phyloP scores from a whole-genome alignment of 2,113 vertebrate species.

The Barnardius zonarius region DNA sequence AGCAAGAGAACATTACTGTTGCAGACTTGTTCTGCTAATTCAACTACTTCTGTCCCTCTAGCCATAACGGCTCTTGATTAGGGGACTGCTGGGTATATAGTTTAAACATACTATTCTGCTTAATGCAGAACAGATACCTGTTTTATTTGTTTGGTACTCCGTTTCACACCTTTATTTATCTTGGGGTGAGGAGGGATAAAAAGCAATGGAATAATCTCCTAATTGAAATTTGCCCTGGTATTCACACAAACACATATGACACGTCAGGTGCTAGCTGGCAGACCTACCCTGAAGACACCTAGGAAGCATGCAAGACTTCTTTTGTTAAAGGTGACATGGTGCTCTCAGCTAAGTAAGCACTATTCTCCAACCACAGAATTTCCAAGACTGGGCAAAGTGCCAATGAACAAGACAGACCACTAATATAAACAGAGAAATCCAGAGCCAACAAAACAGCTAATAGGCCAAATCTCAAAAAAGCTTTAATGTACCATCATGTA shows the following conservation, averaged over 20 bases:
- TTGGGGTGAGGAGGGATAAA: background rate
- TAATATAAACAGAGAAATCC: background rate
- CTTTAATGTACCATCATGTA: background rate
- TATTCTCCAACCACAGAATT: background rate
- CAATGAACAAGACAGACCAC: background rate
- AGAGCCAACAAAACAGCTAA: background rate
- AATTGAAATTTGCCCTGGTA: background rate
- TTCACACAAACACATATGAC: background rate
- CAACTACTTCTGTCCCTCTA: background rate
- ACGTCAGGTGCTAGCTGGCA: accelerated
- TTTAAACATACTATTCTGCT: background rate
- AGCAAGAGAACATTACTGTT: background rate
- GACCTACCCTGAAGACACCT: background rate
- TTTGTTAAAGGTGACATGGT: background rate
- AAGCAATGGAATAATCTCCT: background rate
- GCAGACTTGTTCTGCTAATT: background rate
- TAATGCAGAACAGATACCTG: background rate
- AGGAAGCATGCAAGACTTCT: background rate
- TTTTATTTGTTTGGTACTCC: background rate
- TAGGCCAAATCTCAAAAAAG: background rate
- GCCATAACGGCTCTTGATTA: background rate
- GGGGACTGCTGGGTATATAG: background rate
- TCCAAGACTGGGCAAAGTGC: background rate
- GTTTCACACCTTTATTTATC: background rate
- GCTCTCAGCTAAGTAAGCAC: background rate